Conservation (phyloP, 2,888 invertebrate genomes). For the Mythimna albipuncta region DNA sequence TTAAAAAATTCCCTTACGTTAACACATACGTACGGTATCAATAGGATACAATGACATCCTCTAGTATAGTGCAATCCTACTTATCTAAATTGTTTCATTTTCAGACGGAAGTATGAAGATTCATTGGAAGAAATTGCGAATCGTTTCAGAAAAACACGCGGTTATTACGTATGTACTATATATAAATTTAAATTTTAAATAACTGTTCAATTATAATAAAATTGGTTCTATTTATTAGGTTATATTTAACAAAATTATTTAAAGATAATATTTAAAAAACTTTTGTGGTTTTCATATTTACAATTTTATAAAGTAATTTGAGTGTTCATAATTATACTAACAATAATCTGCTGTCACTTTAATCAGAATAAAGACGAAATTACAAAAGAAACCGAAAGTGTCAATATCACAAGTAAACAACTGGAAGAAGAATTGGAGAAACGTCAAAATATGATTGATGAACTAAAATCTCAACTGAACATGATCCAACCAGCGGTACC, state of each 20-base stretch:
- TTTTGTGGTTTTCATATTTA: too few relatives aligned
- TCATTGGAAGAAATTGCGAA: slow-evolving; percentile 76
- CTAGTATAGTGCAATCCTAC: not conserved
- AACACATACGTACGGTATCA: not conserved
- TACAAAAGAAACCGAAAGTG: slow-evolving; percentile 68
- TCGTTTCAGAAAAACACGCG: slow-evolving; percentile 74
- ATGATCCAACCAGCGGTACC: slow-evolving; percentile 69
- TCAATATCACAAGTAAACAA: slow-evolving; percentile 62
- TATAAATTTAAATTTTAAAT: not conserved
- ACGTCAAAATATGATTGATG: slow-evolving; percentile 67
- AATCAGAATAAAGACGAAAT: slow-evolving; percentile 76
- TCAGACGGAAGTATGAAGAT: slow-evolving; percentile 79
- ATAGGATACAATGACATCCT: too few relatives aligned
- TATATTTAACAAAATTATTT: not conserved
- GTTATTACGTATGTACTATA: slow-evolving; percentile 78
- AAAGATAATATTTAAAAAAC: too few relatives aligned
- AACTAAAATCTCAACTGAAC: slow-evolving; percentile 67
- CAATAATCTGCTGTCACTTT: not conserved
- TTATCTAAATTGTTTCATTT: slow-evolving; percentile 8
- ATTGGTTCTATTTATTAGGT: not conserved
- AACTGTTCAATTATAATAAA: not conserved
- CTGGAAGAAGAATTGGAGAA: slow-evolving; percentile 66
- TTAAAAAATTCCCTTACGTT: too few relatives aligned
- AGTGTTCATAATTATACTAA: not conserved
- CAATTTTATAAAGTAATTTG: not conserved